Conservation (phyloP, 2,888 invertebrate species). For the Xiphydria camelus region DNA sequence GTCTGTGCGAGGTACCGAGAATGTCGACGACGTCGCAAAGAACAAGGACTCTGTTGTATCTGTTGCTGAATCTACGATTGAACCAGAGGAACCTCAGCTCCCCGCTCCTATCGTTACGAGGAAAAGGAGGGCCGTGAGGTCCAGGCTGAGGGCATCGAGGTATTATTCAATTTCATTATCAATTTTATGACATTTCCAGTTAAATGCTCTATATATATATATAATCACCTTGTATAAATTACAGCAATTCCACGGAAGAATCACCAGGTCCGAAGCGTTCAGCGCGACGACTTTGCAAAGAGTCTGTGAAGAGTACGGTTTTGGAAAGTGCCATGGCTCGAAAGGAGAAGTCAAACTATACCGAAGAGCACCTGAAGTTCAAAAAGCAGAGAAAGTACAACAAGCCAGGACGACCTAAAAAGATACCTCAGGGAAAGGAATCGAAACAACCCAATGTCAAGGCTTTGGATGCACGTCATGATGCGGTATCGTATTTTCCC, state of each 20-base stretch:
- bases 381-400: constrained; percentile 47
- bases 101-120: constrained; percentile 30
- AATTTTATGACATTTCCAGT: constrained; percentile 9
- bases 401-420: constrained; percentile 51
- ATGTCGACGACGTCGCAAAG: background rate
- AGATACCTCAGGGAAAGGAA: constrained; percentile 34
- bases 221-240: constrained; percentile 5
- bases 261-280: constrained; percentile 64
- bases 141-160: constrained; percentile 43
- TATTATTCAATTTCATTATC: constrained; percentile 22
- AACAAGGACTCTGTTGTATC: background rate
- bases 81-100: background rate
- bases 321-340: constrained; percentile 73
- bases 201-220: background rate
- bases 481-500: constrained; percentile 22
- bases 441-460: constrained; percentile 29
- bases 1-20: constrained; percentile 19
- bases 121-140: constrained; percentile 41
- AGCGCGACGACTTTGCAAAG: constrained; percentile 67
- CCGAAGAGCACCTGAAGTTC: constrained; percentile 45
- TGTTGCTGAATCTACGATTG: constrained; percentile 1
- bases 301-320: constrained; percentile 62
- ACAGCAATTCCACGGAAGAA: constrained; percentile 45
- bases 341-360: constrained; percentile 71
- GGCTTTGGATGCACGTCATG: constrained; percentile 26